Evolutionary conservation across 2,113 vertebrate species (phyloP), one percentile per base, ranked within the genome.

Genomic region (Ctenodactylus gundi): DNA sequence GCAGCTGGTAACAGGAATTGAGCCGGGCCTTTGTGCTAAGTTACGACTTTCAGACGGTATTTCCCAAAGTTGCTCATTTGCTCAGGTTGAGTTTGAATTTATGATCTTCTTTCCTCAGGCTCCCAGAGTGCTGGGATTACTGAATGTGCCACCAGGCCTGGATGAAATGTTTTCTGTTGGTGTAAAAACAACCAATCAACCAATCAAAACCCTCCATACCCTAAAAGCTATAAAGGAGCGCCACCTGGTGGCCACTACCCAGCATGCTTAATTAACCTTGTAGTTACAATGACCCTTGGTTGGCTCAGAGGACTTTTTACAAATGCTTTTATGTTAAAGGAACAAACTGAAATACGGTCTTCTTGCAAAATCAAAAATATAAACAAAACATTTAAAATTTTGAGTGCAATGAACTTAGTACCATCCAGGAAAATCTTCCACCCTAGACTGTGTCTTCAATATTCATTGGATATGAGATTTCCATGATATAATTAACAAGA

Each of bases 161-260:
- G n/a, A n/a, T 20, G 46, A 83, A 36, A 23, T 9, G 5, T 7
- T 82, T 53, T 7, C 6, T 46, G 14, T 58, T 18, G 25, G 13
- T 6, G 46, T 91, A 41, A 73, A 53, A 46, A 85, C 89, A 82
- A 29, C 25, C 7, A 76, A 29, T 46, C n/a, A 70, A 44, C 12
- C 10, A 53, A 44, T 39, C 36, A 8, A 21, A 44, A n/a, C n/a
- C n/a, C 12, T 17, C 21, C 15, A 20, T 17, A 51, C 72, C 49
- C 72, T 75, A 34, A 51, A n/a, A 58, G 6, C 44, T 46, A 12
- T 18, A 5, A 36, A 31, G 55, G 64, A 57, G 72, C 7, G 6
- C 96, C 97, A 90, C 41, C 96, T 97, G 25, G 73, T 97, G 95
- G 88, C 49, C 17, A 68, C 93, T 85, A 92, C 91, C 93, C 93